phyloP scores from a whole-genome alignment of 2,888 invertebrate species.

The Phyllotreta cruciferae region DNA sequence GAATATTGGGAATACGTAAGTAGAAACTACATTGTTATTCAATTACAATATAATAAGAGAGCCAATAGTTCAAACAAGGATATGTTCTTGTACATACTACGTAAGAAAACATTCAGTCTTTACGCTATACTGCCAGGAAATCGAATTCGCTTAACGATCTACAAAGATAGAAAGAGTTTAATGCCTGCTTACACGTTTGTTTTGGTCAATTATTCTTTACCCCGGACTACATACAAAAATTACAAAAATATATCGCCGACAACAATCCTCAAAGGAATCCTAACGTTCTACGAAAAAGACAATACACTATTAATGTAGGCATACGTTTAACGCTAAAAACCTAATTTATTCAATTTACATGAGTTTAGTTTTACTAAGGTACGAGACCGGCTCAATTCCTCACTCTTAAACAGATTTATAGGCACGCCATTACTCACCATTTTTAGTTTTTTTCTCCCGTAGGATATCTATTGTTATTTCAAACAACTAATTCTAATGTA shows the following conservation, averaged over 20 bases:
- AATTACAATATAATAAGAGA: not conserved
- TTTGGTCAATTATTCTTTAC: constrained; percentile 40
- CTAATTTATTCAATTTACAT: constrained; percentile 1
- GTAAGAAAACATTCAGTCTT: constrained; percentile 51
- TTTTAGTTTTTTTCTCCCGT: no score
- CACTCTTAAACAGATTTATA: constrained; percentile 6
- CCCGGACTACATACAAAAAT: constrained; percentile 56
- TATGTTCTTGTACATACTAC: constrained; percentile 46
- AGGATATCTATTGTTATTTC: no score
- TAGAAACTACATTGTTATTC: not conserved
- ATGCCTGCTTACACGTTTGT: constrained; percentile 37
- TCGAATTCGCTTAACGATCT: constrained; percentile 29
- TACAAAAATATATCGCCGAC: constrained; percentile 58
- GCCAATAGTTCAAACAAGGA: constrained; percentile 38
- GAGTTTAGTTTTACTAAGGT: not conserved
- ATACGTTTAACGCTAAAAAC: constrained; percentile 3
- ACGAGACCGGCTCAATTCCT: not conserved
- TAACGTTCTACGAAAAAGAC: constrained; percentile 12
- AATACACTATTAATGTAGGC: not conserved
- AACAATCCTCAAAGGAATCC: constrained; percentile 43
- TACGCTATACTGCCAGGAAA: constrained; percentile 36
- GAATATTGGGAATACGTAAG: not conserved
- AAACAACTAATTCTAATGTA: no score
- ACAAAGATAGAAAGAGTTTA: constrained; percentile 32
- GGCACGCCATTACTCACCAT: constrained; percentile 14